Evolutionary conservation across 2,113 vertebrate genomes (phyloP), one percentile per base, ranked within the genome.

Genomic region (Notiomystis cincta): DNA sequence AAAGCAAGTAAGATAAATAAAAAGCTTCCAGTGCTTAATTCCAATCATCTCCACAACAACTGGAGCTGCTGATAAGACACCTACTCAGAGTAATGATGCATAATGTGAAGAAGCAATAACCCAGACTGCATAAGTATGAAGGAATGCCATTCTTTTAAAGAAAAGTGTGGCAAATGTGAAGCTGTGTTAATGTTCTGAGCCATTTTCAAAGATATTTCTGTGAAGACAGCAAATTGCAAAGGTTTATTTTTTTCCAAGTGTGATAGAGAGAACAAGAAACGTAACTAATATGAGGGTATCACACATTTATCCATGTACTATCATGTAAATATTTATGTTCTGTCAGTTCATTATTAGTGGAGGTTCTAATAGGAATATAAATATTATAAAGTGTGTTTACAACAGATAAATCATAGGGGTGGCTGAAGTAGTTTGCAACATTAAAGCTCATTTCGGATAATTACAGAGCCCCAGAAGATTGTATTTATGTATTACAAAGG

Each of bases 11-110:
- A 97, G 97, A 98, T 98, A 98, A 98, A 98, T 98, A 98, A 98
- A 97, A 98, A 96, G 95, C 97, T 97, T 97, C 96, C 95, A 97
- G 93, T 97, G 89, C 93, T 98, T 98, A 98, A 98, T 98, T 97
- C 98, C 96, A 98, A 95, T 98, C 95, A 25, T 97, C 96, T 97
- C 82, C 90, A 94, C 96, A 97, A 97, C 98, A 98, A 98, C 98
- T 98, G 98, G 97, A 95, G 91, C 94, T 97, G 91, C 97, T 97
- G 98, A 98, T 98, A 98, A 98, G 97, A 97, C 97, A 98, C 97
- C 97, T 98, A 98, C 97, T 97, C 92, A 47, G 91, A 97, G 96
- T 98, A 98, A 98, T 98, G 98, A 98, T 97, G 97, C 97, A 98
- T 97, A 98, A 98, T 97, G 93, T 96, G 95, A 97, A 96, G 95